Evolutionary conservation across 2,113 vertebrate genomes (phyloP).

Genomic region (Hassar affinis): DNA sequence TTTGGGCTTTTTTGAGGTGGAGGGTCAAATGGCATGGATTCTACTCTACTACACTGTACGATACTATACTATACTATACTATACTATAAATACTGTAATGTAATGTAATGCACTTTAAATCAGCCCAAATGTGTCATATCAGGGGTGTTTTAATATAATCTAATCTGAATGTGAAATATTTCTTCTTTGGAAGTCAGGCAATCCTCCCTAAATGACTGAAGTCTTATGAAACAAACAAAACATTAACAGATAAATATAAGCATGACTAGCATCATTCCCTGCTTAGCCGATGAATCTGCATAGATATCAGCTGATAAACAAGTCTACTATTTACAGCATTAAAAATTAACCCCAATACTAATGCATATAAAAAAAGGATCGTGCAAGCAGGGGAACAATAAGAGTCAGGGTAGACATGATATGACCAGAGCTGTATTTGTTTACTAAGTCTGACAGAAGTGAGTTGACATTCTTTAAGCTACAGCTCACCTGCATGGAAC

Average conservation of each 20-base stretch:
- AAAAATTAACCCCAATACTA: slow-evolving; percentile 28
- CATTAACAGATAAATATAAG: background rate
- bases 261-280: background rate
- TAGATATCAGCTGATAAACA: slow-evolving; percentile 33
- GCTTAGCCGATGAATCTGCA: slow-evolving; percentile 25
- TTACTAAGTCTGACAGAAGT: background rate
- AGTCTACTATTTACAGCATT: slow-evolving; percentile 28
- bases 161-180: background rate
- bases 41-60: no score
- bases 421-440: slow-evolving; percentile 3
- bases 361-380: slow-evolving; percentile 15
- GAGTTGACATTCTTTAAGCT: slow-evolving; percentile 10
- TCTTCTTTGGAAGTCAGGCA: slow-evolving; percentile 41
- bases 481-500: background rate
- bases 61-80: no score
- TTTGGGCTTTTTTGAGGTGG: background rate
- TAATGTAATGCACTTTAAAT: background rate
- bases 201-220: slow-evolving; percentile 20
- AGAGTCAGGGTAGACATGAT: background rate
- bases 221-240: background rate
- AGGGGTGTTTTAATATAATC: background rate
- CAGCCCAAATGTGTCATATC: background rate
- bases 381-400: slow-evolving; percentile 6
- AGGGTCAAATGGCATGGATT: background rate
- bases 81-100: no score